Conservation (phyloP, 2,888 invertebrate genomes). For the Cabera pusaria region DNA sequence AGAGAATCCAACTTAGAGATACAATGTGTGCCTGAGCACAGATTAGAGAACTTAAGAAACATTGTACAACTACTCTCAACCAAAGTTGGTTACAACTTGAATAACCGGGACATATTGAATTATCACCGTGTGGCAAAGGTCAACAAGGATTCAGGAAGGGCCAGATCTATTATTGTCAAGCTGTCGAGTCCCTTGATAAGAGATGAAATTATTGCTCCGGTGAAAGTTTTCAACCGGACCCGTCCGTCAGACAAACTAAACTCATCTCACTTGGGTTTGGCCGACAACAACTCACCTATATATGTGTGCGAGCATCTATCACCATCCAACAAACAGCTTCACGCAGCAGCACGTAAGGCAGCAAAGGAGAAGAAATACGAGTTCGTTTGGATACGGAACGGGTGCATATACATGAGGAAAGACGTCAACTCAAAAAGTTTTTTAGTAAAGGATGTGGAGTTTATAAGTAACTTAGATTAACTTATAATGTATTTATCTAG, state of each 20-base stretch:
- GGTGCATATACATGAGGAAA: constrained; percentile 2
- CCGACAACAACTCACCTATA: constrained; percentile 1
- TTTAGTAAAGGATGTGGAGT: background rate
- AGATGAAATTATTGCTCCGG: constrained; percentile 6
- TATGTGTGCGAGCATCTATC: constrained; percentile 6
- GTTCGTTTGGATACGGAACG: constrained; percentile 1
- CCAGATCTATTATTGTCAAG: constrained; percentile 1
- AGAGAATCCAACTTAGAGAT: constrained; percentile 6
- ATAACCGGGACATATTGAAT: background rate
- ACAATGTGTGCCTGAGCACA: constrained; percentile 3
- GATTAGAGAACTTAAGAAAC: background rate
- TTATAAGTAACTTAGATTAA: background rate
- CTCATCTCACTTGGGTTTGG: constrained; percentile 4
- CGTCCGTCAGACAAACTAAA: constrained; percentile 1
- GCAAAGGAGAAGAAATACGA: constrained; percentile 1
- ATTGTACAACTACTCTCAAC: background rate
- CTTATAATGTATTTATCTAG: background rate
- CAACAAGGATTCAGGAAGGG: constrained; percentile 4
- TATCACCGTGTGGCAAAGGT: constrained; percentile 3
- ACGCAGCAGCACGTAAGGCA: constrained; percentile 2
- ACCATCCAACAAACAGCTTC: constrained; percentile 3
- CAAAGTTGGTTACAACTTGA: background rate
- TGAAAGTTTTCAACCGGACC: constrained; percentile 1
- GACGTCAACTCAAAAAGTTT: background rate
- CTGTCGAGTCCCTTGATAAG: background rate